Evolutionary conservation across 2,113 vertebrate genomes (phyloP).

Genomic region (Misgurnus mizolepis): DNA sequence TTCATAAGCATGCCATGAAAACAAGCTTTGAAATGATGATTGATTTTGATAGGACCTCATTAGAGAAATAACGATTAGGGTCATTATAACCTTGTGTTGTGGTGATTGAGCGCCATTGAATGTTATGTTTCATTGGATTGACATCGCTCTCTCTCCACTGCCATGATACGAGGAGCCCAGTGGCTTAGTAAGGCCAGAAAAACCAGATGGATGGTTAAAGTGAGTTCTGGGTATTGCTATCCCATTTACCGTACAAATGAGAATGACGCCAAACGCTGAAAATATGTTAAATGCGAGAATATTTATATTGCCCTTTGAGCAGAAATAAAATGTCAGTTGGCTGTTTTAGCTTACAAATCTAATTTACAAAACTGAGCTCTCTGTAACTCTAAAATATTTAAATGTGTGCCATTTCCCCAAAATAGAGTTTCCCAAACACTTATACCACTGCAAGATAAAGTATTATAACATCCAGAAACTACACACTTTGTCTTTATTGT

Average conservation of each 20-base stretch:
- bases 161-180: neutral
- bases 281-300: no score
- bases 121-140: slow-evolving; percentile 31
- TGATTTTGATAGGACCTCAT: slow-evolving; percentile 39
- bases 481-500: no score
- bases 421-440: no score
- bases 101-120: slow-evolving; percentile 16
- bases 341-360: no score
- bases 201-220: slow-evolving; percentile 1
- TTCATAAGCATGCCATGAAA: slow-evolving; percentile 39
- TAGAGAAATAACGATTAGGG: slow-evolving; percentile 39
- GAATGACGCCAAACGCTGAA: no score
- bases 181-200: neutral
- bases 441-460: no score
- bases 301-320: no score
- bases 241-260: neutral
- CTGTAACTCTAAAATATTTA: no score
- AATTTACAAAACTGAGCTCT: no score
- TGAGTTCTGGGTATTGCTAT: neutral
- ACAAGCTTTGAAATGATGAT: slow-evolving; percentile 33
- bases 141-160: slow-evolving; percentile 11
- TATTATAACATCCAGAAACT: no score
- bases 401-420: no score
- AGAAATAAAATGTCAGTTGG: no score
- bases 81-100: slow-evolving; percentile 34